These are phyloP conservation scores for Enteromius afrohamiltoni DNA, from an alignment of 2,797 vertebrate species.

Conservation along the genomic window DNA sequence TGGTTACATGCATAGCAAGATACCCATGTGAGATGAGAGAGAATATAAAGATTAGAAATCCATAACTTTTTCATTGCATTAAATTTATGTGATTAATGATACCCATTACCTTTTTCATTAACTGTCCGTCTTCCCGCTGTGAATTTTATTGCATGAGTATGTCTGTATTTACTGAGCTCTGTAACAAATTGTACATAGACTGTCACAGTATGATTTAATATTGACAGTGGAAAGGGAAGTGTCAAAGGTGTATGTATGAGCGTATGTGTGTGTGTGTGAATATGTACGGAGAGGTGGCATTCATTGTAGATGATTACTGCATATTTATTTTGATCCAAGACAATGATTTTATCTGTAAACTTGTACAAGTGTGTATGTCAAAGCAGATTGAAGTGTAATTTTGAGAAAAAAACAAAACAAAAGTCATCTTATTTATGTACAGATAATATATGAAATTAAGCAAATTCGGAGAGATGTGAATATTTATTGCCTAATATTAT, in stretches of 20 bases:
- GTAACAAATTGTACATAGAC: slow-evolving; percentile 87
- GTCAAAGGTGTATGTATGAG: slow-evolving; percentile 74
- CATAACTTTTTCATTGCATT: not conserved
- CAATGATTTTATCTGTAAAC: slow-evolving; percentile 74
- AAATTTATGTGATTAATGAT: slow-evolving; percentile 13
- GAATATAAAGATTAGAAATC: not conserved
- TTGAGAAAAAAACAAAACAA: slow-evolving; percentile 66
- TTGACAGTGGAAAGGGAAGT: slow-evolving; percentile 76
- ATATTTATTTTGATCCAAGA: slow-evolving; percentile 75
- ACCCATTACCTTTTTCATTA: slow-evolving; percentile 12
- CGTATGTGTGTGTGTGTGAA: slow-evolving; percentile 64
- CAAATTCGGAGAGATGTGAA: slow-evolving; percentile 82
- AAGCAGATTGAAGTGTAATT: slow-evolving; percentile 78
- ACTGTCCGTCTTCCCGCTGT: slow-evolving; percentile 54
- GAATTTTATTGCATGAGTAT: slow-evolving; percentile 81
- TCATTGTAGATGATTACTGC: slow-evolving; percentile 69
- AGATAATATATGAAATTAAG: slow-evolving; percentile 75
- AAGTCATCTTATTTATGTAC: slow-evolving; percentile 79
- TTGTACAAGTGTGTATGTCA: slow-evolving; percentile 72
- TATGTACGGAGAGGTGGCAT: slow-evolving; percentile 61
- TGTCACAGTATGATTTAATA: slow-evolving; percentile 78
- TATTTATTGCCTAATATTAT: slow-evolving; percentile 82
- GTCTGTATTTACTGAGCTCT: slow-evolving; percentile 82
- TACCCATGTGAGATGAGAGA: not conserved
- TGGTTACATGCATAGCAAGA: not conserved